Evolutionary conservation across 2,888 invertebrate species (phyloP), one percentile per base, ranked within the genome.

Genomic region (Tetranychus piercei): DNA sequence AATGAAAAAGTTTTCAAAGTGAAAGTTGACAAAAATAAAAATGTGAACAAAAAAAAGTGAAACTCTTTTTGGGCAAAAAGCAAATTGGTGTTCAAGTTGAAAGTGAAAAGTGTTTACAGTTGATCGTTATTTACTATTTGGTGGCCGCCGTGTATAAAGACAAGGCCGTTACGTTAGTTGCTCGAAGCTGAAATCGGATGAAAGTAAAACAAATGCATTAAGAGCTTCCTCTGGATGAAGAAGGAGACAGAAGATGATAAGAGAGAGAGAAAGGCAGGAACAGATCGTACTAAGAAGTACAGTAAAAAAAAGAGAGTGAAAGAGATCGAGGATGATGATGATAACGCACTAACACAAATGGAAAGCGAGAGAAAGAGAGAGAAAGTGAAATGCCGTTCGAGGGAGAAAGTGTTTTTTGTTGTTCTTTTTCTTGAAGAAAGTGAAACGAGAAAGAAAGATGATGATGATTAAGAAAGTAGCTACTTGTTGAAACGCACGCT

Each of bases 241-340:
- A 69, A 22, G 34, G 69, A 69, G 69, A 69, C 11, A 69, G 20
- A 44, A 71, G 71, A 71, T 6, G 71, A 18, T 8, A 44, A 72
- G 72, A 72, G 72, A 69, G 72, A 72, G 43, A 72, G 72, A 72
- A 43, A 72, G 43, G 34, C 20, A 71, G 71, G 69, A 69, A 69
- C 69, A 55, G 55, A 9, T 55, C 55, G 55, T 55, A 55, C 55
- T 55, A 55, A 67, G 18, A 67, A 9, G 8, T 11, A 67, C 18
- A 11, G 67, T 18, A n/a, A 67, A 2, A 67, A n/a, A 67, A n/a
- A 67, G 67, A 67, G 67, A 67, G 67, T 18, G 67, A 67, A n/a
- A 67, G 67, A 67, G 67, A 69, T 18, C 18, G 69, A 69, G 69
- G 15, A 69, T 69, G 20, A 69, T 23, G 22, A 69, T 11, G 22